Evolutionary conservation across 2,888 invertebrate genomes (phyloP).

Genomic region (Anarsia innoxiella): DNA sequence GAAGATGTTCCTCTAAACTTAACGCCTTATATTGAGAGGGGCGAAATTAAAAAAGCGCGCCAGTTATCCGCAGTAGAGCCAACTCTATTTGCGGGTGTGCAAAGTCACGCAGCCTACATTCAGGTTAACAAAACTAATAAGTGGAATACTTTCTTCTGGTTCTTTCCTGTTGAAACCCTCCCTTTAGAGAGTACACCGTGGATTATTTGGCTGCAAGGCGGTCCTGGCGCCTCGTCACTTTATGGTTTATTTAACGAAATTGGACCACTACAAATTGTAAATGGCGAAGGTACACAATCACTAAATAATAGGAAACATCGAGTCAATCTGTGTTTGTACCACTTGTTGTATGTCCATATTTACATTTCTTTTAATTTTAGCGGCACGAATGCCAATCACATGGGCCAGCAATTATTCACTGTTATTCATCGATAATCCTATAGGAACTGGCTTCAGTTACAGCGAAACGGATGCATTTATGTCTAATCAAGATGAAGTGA

Average conservation of each 20-base stretch:
- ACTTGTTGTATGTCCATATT: too few species aligned
- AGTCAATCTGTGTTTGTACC: too few species aligned
- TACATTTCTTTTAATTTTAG: too few species aligned
- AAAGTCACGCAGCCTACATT: slow-evolving; percentile 57
- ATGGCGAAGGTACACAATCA: slow-evolving; percentile 26
- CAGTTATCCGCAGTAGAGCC: slow-evolving; percentile 27
- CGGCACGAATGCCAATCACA: slow-evolving; percentile 20
- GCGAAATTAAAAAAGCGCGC: slow-evolving; percentile 21
- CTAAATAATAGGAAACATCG: too few species aligned
- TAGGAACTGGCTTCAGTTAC: slow-evolving; percentile 9
- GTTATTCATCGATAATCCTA: slow-evolving; percentile 5
- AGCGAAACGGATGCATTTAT: too few species aligned
- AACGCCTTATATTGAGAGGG: slow-evolving; percentile 25
- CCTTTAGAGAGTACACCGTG: slow-evolving; percentile 64
- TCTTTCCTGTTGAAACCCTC: slow-evolving; percentile 72
- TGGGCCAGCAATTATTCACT: slow-evolving; percentile 2
- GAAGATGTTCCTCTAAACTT: slow-evolving; percentile 19
- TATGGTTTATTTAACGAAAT: slow-evolving; percentile 36
- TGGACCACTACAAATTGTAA: slow-evolving; percentile 34
- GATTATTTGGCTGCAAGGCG: slow-evolving; percentile 89
- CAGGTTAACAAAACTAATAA: slow-evolving; percentile 81
- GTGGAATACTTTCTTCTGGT: slow-evolving; percentile 88
- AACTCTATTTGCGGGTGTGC: slow-evolving; percentile 28
- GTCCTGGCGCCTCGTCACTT: slow-evolving; percentile 81
- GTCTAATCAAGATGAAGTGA: too few species aligned